phyloP scores from a whole-genome alignment of 1,140 invertebrate species.

The Popillia japonica region DNA sequence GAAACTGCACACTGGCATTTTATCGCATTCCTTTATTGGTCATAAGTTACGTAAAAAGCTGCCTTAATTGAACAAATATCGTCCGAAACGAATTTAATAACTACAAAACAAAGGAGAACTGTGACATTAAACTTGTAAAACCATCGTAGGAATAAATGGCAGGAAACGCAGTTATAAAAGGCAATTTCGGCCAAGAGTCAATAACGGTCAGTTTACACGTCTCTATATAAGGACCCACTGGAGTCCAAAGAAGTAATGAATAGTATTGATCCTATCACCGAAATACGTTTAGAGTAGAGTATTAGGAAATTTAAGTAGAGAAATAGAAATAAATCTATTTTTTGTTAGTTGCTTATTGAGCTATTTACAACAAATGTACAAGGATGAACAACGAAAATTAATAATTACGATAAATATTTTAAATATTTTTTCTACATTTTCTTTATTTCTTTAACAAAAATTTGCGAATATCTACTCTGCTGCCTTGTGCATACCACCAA shows the following conservation, averaged over 20 bases:
- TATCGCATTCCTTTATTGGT: too few relatives aligned
- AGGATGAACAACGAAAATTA: neutral
- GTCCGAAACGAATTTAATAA: conserved; percentile 29
- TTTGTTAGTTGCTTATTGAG: too few relatives aligned
- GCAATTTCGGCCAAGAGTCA: conserved; percentile 51
- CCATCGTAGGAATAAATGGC: conserved; percentile 21
- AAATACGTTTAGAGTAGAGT: neutral
- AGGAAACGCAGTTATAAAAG: conserved; percentile 46
- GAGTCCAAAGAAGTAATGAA: conserved; percentile 52
- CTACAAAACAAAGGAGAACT: conserved; percentile 27
- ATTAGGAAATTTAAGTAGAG: neutral
- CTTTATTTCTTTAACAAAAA: too few relatives aligned
- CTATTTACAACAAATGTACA: neutral
- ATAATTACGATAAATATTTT: too few relatives aligned
- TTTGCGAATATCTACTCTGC: too few relatives aligned
- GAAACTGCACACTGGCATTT: too few relatives aligned
- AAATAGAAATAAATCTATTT: too few relatives aligned
- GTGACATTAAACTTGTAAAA: conserved; percentile 12
- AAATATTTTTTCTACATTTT: too few relatives aligned
- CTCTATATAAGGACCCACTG: conserved; percentile 51
- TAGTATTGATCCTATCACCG: conserved; percentile 47
- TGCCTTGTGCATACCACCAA: too few relatives aligned
- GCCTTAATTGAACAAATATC: neutral
- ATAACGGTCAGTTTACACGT: conserved; percentile 56
- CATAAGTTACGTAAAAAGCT: neutral